These are phyloP conservation scores for Xyrichtys novacula DNA, from an alignment of 2,797 vertebrate species.

Conservation along the genomic window DNA sequence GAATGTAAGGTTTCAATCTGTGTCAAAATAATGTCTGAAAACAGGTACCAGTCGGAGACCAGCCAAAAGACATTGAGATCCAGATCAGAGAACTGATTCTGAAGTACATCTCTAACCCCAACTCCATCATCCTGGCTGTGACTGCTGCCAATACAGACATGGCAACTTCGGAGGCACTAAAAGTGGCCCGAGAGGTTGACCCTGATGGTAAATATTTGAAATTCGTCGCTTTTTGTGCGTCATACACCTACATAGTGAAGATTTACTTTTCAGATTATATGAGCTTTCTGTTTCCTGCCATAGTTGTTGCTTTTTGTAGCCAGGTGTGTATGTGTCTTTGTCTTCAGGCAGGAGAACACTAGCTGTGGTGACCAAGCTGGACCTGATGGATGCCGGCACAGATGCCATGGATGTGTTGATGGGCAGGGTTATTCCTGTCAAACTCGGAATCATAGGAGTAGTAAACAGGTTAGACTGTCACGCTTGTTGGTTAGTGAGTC, in stretches of 20 bases:
- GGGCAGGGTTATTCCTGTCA: slow-evolving; percentile 98
- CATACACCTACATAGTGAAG: not conserved
- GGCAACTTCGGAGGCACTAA: slow-evolving; percentile 98
- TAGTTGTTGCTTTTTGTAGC: slow-evolving; percentile 6
- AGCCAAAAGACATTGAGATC: slow-evolving; percentile 98
- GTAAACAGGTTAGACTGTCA: slow-evolving; percentile 91
- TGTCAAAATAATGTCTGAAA: not conserved
- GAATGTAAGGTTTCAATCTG: not conserved
- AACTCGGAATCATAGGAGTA: slow-evolving; percentile 98
- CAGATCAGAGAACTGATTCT: slow-evolving; percentile 96
- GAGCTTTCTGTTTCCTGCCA: not conserved
- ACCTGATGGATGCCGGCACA: slow-evolving; percentile 99
- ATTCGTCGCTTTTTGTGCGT: not conserved
- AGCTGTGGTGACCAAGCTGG: slow-evolving; percentile 97
- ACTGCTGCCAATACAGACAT: slow-evolving; percentile 99
- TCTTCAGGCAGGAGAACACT: slow-evolving; percentile 93
- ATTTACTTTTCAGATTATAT: not conserved
- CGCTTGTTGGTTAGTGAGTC: not conserved
- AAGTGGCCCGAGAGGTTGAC: slow-evolving; percentile 96
- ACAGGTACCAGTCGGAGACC: slow-evolving; percentile 96
- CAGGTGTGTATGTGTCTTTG: slow-evolving; percentile 13
- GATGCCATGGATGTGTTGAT: slow-evolving; percentile 98
- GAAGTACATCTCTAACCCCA: slow-evolving; percentile 96
- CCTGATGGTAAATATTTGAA: slow-evolving; percentile 88
- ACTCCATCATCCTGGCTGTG: slow-evolving; percentile 97